These are phyloP conservation scores for Diplolepis rosae DNA, from an alignment of 2,888 invertebrate species.

Conservation along the genomic window DNA sequence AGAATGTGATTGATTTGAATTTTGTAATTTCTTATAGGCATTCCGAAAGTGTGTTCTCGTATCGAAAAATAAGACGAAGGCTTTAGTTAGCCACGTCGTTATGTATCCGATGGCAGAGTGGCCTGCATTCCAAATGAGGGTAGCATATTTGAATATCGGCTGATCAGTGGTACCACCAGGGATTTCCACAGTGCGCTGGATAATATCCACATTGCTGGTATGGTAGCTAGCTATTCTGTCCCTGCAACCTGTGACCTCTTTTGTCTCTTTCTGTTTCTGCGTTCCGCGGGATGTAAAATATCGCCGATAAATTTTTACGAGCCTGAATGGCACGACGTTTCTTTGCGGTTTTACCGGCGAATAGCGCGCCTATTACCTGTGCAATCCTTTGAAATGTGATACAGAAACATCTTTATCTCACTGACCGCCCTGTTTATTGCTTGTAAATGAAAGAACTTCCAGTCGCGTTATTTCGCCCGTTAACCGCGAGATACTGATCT, in stretches of 20 bases:
- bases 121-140: constrained; percentile 57
- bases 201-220: not conserved
- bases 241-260: constrained; percentile 24
- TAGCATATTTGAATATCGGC: constrained; percentile 62
- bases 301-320: constrained; percentile 32
- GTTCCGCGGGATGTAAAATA: constrained; percentile 25
- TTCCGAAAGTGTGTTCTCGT: not conserved
- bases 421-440: constrained; percentile 20
- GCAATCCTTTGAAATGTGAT: constrained; percentile 24
- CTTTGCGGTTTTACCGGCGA: constrained; percentile 3
- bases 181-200: not conserved
- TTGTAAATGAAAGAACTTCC: constrained; percentile 12
- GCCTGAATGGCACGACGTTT: constrained; percentile 22
- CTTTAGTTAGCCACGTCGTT: no score
- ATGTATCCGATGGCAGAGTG: constrained; percentile 37
- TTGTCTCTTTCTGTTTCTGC: constrained; percentile 13
- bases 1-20: no score
- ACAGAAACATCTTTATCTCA: constrained; percentile 31
- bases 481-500: constrained; percentile 9
- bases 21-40: not conserved
- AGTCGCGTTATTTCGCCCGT: constrained; percentile 13
- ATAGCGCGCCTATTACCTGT: constrained; percentile 8
- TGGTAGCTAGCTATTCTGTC: constrained; percentile 8
- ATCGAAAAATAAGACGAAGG: no score
- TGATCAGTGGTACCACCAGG: constrained; percentile 49